phyloP scores from a whole-genome alignment of 2,888 invertebrate species.

The Hirtodrosophila cameraria region DNA sequence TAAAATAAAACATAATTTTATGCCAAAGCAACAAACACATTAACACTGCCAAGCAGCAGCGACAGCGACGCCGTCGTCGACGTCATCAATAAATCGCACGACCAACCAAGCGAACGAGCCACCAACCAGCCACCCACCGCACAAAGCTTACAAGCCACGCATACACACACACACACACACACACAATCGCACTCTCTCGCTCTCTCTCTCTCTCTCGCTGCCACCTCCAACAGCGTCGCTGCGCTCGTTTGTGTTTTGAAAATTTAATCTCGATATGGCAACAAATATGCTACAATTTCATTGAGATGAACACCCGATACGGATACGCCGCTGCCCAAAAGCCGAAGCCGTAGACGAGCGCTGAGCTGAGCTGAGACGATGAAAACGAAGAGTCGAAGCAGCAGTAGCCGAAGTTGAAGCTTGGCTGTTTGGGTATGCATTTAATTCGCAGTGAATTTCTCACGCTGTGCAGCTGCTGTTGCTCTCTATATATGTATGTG shows the following conservation, averaged over 20 bases:
- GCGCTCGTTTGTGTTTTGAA: conserved; percentile 81
- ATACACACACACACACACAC: conserved; percentile 16
- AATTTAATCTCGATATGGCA: conserved; percentile 82
- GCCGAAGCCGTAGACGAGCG: conserved; percentile 47
- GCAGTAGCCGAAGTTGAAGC: conserved; percentile 41
- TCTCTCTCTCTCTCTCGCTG: conserved; percentile 9
- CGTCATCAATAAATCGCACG: conserved; percentile 79
- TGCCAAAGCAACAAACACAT: conserved; percentile 78
- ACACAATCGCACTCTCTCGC: conserved; percentile 7
- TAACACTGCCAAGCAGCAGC: conserved; percentile 64
- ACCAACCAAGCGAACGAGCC: conserved; percentile 60
- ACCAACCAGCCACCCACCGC: conserved; percentile 60
- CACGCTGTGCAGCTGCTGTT: conserved; percentile 66
- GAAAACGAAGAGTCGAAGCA: conserved; percentile 20
- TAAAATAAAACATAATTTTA: conserved; percentile 80
- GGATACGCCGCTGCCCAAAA: conserved; percentile 48
- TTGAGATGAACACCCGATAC: conserved; percentile 81
- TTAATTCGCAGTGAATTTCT: conserved; percentile 69
- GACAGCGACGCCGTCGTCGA: conserved; percentile 57
- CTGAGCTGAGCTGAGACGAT: conserved; percentile 28
- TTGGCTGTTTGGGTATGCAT: conserved; percentile 60
- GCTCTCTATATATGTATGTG: conserved; percentile 34
- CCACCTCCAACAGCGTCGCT: conserved; percentile 54
- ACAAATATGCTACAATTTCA: conserved; percentile 83
- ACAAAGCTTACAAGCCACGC: conserved; percentile 73